Percentiles rank a stretch among this genome's conserved stretches.
These are phyloP conservation scores for Lycocerus yunnanus DNA, from an alignment of 2,888 invertebrate genomes.

Conservation along the genomic window DNA sequence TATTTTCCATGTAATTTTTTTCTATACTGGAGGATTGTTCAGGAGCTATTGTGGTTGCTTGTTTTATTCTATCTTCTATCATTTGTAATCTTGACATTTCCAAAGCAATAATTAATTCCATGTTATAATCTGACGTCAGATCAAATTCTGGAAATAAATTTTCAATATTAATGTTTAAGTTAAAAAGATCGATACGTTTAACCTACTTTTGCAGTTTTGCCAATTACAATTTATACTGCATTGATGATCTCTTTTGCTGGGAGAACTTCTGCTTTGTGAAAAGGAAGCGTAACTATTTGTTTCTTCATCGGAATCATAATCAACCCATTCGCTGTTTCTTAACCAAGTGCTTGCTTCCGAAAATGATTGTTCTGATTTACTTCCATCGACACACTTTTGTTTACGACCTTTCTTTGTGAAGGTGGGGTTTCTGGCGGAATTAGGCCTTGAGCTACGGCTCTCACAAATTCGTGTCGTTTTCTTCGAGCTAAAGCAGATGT, in stretches of 20 bases:
- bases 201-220: constrained; percentile 50
- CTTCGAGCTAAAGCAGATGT: constrained; percentile 63
- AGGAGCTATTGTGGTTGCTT: constrained; percentile 45
- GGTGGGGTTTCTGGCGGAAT: constrained; percentile 67
- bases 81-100: constrained; percentile 72
- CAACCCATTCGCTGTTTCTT: constrained; percentile 65
- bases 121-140: constrained; percentile 58
- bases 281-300: constrained; percentile 47
- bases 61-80: constrained; percentile 64
- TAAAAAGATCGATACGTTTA: neutral
- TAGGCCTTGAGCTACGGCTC: constrained; percentile 62
- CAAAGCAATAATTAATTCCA: constrained; percentile 68
- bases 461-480: constrained; percentile 66
- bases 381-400: constrained; percentile 57
- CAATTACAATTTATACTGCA: constrained; percentile 60
- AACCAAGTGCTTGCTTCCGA: constrained; percentile 58
- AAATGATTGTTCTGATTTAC: constrained; percentile 32
- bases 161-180: neutral
- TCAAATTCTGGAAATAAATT: constrained; percentile 21
- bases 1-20: constrained; percentile 51
- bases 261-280: constrained; percentile 41
- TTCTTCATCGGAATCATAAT: constrained; percentile 61
- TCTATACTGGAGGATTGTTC: constrained; percentile 53
- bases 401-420: constrained; percentile 57
- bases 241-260: constrained; percentile 56